These are phyloP conservation scores for Sarcophaga rosellei DNA, from an alignment of 2,888 invertebrate species.

Conservation along the genomic window DNA sequence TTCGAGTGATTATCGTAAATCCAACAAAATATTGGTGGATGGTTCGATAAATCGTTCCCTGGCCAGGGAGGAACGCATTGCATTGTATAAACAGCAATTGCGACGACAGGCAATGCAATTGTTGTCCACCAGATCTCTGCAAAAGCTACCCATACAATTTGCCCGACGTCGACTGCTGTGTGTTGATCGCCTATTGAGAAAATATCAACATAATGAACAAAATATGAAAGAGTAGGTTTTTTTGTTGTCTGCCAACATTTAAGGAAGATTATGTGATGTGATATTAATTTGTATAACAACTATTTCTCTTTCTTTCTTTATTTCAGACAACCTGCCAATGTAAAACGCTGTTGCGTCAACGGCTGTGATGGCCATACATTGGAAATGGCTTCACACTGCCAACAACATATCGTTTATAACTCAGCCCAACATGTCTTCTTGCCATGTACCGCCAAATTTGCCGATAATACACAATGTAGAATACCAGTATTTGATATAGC, in stretches of 20 bases:
- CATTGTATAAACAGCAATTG: conserved; percentile 76
- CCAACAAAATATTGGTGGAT: conserved; percentile 38
- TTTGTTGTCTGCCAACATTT: background rate
- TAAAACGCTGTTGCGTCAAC: conserved; percentile 76
- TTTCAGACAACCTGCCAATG: conserved; percentile 66
- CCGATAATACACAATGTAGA: conserved; percentile 89
- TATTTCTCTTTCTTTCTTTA: background rate
- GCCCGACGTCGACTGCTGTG: conserved; percentile 77
- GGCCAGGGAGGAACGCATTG: conserved; percentile 79
- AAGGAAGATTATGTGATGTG: too few relatives aligned
- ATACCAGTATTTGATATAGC: conserved; percentile 89
- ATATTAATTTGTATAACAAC: too few relatives aligned
- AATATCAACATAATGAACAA: conserved; percentile 75
- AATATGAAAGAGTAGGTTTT: conserved; percentile 75
- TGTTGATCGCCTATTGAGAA: conserved; percentile 78
- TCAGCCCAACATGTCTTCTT: conserved; percentile 91
- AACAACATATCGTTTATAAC: conserved; percentile 92
- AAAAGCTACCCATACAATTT: conserved; percentile 74
- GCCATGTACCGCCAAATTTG: conserved; percentile 90
- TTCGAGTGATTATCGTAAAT: conserved; percentile 69
- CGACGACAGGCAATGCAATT: conserved; percentile 79
- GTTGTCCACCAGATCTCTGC: conserved; percentile 76
- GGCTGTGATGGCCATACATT: conserved; percentile 77
- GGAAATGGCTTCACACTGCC: conserved; percentile 87
- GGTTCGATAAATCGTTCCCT: conserved; percentile 59